phyloP scores from a whole-genome alignment of 2,797 vertebrate genomes.

The Sebastiscus tertius region DNA sequence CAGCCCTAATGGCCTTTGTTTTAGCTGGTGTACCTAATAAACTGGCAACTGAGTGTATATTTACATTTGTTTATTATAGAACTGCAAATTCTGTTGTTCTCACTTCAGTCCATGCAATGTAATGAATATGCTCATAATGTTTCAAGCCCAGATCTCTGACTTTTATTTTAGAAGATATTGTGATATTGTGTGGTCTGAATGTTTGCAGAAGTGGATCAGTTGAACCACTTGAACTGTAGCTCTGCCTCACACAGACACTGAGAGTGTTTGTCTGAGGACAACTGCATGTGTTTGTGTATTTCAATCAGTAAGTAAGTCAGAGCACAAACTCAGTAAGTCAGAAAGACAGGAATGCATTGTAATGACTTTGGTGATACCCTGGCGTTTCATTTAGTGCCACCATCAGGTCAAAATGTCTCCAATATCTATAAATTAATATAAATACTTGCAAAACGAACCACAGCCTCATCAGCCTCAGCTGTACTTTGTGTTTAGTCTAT shows the following conservation, averaged over 20 bases:
- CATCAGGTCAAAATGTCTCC: not conserved
- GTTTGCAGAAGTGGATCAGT: not conserved
- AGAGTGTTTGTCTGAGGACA: not conserved
- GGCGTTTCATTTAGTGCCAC: not conserved
- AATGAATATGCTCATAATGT: not conserved
- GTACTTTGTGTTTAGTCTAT: not conserved
- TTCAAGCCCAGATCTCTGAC: not conserved
- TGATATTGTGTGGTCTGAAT: not conserved
- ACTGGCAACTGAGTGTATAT: not conserved
- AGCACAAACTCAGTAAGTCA: not conserved
- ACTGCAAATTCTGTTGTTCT: not conserved
- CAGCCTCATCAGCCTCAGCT: not conserved
- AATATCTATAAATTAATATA: not conserved
- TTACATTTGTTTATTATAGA: not conserved
- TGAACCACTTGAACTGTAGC: not conserved
- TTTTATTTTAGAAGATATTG: not conserved
- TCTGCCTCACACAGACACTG: not conserved
- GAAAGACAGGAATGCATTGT: not conserved
- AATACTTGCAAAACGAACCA: not conserved
- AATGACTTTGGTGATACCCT: not conserved
- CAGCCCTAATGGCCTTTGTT: not conserved
- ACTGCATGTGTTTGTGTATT: not conserved
- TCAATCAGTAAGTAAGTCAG: not conserved
- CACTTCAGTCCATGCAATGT: not conserved
- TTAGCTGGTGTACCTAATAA: not conserved